Conservation (phyloP, 1,140 invertebrate genomes). For the Drosophila pruinosa region DNA sequence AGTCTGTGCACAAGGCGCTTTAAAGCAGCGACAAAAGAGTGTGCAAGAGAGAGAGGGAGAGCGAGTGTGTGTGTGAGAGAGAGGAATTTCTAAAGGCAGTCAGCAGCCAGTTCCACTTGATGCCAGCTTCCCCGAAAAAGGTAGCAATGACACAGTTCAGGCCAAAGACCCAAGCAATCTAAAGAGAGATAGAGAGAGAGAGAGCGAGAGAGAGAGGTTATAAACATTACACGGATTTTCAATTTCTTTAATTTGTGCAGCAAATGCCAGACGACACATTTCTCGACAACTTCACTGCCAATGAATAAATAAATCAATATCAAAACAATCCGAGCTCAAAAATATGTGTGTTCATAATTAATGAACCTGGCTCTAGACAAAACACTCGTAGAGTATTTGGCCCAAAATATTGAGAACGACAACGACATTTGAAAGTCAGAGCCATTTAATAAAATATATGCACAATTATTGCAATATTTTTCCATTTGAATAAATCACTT, state of each 20-base stretch:
- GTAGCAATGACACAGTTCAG: conserved; percentile 18
- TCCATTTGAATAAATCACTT: neutral
- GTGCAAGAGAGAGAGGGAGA: neutral
- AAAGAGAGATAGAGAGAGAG: neutral
- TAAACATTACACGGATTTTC: conserved; percentile 14
- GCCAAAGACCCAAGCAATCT: neutral
- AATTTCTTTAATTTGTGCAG: conserved; percentile 16
- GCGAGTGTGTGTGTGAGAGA: neutral
- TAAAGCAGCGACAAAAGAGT: conserved; percentile 20
- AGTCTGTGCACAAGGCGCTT: conserved; percentile 18
- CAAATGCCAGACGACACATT: neutral
- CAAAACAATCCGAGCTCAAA: too few relatives aligned
- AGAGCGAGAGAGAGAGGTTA: neutral
- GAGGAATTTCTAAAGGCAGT: neutral
- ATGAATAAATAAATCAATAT: neutral
- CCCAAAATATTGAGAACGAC: neutral
- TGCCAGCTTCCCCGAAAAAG: conserved; percentile 1
- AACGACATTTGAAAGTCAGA: too few relatives aligned
- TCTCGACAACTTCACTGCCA: neutral
- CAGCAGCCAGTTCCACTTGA: neutral
- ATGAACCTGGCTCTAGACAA: neutral
- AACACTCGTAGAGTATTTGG: too few relatives aligned
- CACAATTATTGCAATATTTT: neutral
- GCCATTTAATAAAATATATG: too few relatives aligned
- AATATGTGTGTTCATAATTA: neutral